These are phyloP conservation scores for Actenoides lindsayi DNA, from an alignment of 2,113 vertebrate species.

Conservation along the genomic window DNA sequence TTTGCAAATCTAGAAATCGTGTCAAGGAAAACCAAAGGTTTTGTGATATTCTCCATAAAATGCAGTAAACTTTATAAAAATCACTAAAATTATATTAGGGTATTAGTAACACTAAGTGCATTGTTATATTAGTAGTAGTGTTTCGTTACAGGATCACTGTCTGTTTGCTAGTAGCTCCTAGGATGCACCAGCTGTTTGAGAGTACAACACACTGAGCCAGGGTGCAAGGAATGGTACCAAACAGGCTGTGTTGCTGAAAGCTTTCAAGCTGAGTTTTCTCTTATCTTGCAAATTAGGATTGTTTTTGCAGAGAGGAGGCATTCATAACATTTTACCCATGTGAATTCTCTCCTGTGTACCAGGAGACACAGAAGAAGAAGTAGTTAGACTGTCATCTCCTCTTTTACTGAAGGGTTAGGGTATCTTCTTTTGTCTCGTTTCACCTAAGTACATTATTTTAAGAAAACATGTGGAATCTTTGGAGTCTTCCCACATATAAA, in stretches of 20 bases:
- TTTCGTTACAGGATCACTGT: fast-evolving
- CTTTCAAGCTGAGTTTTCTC: background rate
- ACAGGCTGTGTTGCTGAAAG: background rate
- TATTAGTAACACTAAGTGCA: background rate
- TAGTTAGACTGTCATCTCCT: background rate
- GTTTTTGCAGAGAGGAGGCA: background rate
- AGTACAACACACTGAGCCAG: background rate
- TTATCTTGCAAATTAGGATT: too few relatives aligned
- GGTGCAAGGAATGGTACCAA: background rate
- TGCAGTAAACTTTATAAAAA: background rate
- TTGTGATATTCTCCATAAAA: background rate
- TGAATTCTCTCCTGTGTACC: background rate
- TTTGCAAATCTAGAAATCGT: background rate
- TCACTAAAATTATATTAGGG: background rate
- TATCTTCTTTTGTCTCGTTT: background rate
- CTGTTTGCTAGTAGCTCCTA: background rate
- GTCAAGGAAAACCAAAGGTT: background rate
- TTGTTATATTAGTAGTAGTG: too few relatives aligned
- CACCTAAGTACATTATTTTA: fast-evolving
- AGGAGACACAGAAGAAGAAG: background rate
- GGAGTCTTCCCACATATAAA: background rate
- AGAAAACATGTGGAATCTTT: background rate
- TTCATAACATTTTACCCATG: background rate
- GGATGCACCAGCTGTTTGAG: background rate
- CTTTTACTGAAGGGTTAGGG: background rate